Conservation (phyloP, 2,888 invertebrate species). For the Dolomedes plantarius region DNA sequence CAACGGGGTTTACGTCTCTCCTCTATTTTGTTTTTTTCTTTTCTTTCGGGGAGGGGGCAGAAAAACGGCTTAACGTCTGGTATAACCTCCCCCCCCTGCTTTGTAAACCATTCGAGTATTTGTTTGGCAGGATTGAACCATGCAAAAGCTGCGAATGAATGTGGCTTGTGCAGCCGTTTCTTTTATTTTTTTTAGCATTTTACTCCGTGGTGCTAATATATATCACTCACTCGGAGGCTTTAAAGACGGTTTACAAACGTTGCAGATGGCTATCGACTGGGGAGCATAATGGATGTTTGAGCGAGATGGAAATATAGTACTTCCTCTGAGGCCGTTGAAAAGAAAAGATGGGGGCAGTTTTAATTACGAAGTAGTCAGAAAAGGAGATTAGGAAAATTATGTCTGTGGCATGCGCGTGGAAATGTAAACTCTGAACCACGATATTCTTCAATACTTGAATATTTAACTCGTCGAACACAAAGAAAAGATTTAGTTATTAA, state of each 20-base stretch:
- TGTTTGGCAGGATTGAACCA: conserved; percentile 42
- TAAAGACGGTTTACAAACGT: conserved; percentile 4
- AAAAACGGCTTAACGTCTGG: not conserved
- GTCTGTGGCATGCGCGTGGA: no score
- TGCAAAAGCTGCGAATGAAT: conserved; percentile 21
- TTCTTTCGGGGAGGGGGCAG: not conserved
- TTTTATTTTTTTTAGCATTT: not conserved
- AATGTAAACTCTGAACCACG: no score
- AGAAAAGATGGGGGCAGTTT: no score
- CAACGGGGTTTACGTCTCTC: conserved; percentile 19
- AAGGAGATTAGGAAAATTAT: no score
- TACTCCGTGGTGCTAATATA: no score
- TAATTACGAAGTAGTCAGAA: no score
- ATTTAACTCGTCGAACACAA: no score
- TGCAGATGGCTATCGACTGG: not conserved
- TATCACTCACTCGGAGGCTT: not conserved
- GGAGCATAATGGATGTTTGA: not conserved
- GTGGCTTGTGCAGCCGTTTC: no score
- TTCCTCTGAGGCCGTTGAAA: no score
- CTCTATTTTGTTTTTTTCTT: not conserved
- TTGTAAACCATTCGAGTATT: conserved; percentile 11
- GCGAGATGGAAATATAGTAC: not conserved
- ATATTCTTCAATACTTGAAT: no score
- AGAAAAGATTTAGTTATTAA: no score
- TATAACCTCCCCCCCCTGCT: not conserved